Conservation (phyloP, 2,113 vertebrate species). For the Ginglymostoma cirratum region DNA sequence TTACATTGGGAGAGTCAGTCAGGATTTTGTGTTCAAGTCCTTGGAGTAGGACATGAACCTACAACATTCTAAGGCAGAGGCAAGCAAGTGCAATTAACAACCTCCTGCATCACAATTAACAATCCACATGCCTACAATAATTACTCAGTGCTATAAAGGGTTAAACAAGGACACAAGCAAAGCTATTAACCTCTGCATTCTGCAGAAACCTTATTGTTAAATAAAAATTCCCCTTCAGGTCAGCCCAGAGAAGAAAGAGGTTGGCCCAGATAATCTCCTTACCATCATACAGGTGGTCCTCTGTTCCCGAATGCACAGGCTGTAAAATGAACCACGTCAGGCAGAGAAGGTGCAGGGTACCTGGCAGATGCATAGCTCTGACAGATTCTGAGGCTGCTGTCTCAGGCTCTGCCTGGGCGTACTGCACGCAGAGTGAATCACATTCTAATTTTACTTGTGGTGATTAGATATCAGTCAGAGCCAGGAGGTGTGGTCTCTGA, state of each 20-base stretch:
- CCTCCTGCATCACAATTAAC: background rate
- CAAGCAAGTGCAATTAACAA: background rate
- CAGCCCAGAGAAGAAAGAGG: background rate
- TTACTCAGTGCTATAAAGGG: background rate
- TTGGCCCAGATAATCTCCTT: background rate
- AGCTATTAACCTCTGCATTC: background rate
- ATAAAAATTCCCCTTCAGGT: background rate
- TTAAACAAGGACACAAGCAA: background rate
- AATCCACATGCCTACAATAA: background rate
- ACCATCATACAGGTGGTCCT: background rate
- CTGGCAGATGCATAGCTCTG: background rate
- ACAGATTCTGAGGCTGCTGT: background rate
- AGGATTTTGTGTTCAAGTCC: background rate
- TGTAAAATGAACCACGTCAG: background rate
- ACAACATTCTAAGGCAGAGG: background rate
- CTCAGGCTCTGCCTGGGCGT: background rate
- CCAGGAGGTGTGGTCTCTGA: background rate
- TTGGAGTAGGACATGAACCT: background rate
- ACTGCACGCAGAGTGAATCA: background rate
- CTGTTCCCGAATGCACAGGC: background rate
- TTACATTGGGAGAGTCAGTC: background rate
- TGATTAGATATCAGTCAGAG: background rate
- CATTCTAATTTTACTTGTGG: background rate
- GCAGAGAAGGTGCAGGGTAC: background rate
- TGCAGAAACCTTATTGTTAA: background rate